Base-by-base conservation (phyloP, 2,888 invertebrate genomes). In the Dendrolimus houi region DNA sequence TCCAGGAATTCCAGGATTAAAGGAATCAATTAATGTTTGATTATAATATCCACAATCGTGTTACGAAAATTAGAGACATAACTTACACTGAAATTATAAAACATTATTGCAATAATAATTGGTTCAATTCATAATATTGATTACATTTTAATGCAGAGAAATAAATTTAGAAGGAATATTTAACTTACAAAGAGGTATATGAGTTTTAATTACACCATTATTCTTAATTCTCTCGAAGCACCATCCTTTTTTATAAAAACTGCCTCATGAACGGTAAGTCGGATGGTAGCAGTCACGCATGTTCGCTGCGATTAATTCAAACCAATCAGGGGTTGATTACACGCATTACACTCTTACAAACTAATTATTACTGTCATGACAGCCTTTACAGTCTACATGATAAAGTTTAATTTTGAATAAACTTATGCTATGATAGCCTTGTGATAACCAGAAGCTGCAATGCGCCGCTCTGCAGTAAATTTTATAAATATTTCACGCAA, bases 321-420 rank as follows among this genome's bases (percentile, higher is more conserved):
- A 81, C 88, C 89, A 89, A 89, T 89, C 88, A 88, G 81, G 77
- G 79, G 71, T 80, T 87, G 86, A 88, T 89, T 88, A 88, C 86
- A 87, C 86, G 88, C 87, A 87, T 88, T 88, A 88, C 69, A 70
- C 67, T 65, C 72, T 75, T 73, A 81, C 84, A 76, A 57, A 78
- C 62, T 77, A 74, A 75, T 60, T 62, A 58, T 60, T 77, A 66
- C 80, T 57, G 54, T 52, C 56, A 40, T 54, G 54, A 56, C 59
- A 56, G 57, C 53, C 71, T 65, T 72, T 83, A 78, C 60, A 41
- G 8, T 2, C 40, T 60, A 56, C 6, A 17, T 1, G 40, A 63
- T 77, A 83, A 70, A 64, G 71, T 57, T 58, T 10, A 69, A 64
- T 70, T 69, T 80, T 41, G 53, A 55, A 40, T 55, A 54, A 13